A percentile compares a stretch with the other conserved stretches of the same genome.
Conservation (phyloP, 2,113 vertebrate genomes). For the Coracopsis vasa region DNA sequence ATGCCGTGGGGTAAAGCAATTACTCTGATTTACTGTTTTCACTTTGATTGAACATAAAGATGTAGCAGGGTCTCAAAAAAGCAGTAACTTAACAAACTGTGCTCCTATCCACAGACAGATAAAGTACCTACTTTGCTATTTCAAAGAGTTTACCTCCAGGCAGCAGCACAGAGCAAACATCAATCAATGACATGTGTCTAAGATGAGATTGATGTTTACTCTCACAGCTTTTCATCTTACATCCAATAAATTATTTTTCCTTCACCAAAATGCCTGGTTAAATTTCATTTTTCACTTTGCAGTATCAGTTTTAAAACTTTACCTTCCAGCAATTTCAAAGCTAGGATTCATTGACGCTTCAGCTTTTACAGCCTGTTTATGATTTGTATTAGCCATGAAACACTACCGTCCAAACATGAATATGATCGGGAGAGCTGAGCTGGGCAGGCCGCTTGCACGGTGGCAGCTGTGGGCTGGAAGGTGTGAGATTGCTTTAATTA, state of each 20-base stretch:
- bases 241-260: slow-evolving; percentile 75
- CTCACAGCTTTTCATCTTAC: slow-evolving; percentile 63
- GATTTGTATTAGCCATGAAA: slow-evolving; percentile 56
- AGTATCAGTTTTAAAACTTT: slow-evolving; percentile 70
- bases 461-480: slow-evolving; percentile 32
- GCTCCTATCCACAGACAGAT: slow-evolving; percentile 63
- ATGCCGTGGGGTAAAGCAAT: slow-evolving; percentile 74
- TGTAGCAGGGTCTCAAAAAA: slow-evolving; percentile 67
- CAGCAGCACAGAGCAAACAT: slow-evolving; percentile 57
- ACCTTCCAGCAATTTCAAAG: slow-evolving; percentile 62
- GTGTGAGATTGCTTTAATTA: slow-evolving; percentile 11
- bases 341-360: slow-evolving; percentile 27
- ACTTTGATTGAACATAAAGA: slow-evolving; percentile 76
- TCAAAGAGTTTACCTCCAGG: slow-evolving; percentile 67
- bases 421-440: background rate
- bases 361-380: slow-evolving; percentile 44
- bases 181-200: slow-evolving; percentile 68
- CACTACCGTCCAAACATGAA: background rate
- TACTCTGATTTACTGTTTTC: slow-evolving; percentile 79
- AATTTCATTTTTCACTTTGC: slow-evolving; percentile 76
- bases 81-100: slow-evolving; percentile 68
- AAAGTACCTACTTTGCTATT: slow-evolving; percentile 75
- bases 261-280: slow-evolving; percentile 71
- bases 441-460: background rate
- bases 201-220: slow-evolving; percentile 69